Conservation (phyloP, 1,140 invertebrate genomes). For the Varroa destructor region DNA sequence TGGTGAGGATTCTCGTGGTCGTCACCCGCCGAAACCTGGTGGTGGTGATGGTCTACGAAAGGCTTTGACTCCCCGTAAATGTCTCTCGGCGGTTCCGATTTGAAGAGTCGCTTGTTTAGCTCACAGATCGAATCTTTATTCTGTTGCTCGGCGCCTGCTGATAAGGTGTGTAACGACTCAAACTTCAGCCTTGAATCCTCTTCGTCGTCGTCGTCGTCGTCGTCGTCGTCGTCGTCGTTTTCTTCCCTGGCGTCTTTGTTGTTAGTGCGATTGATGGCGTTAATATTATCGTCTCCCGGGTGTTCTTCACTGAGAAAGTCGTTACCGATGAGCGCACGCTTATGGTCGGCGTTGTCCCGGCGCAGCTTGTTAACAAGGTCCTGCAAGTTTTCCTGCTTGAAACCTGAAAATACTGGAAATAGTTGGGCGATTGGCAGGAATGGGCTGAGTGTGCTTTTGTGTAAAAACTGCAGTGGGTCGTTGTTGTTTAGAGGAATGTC, state of each 20-base stretch:
- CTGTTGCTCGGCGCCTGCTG: background rate
- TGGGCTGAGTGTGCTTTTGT: background rate
- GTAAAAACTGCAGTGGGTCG: conserved; percentile 11
- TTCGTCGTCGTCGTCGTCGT: conserved; percentile 16
- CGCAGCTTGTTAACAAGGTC: conserved; percentile 1
- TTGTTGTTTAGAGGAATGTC: background rate
- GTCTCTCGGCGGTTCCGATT: background rate
- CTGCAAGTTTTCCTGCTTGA: conserved; percentile 25
- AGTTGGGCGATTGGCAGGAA: conserved; percentile 6
- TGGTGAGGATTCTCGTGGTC: conserved; percentile 33
- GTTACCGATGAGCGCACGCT: background rate
- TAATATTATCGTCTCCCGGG: background rate
- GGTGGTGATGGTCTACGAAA: conserved; percentile 39
- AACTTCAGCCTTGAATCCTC: background rate
- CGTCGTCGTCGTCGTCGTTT: background rate
- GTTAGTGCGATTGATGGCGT: background rate
- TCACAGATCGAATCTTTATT: background rate
- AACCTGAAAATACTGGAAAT: conserved; percentile 25
- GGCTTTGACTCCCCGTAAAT: background rate
- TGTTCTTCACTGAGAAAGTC: background rate
- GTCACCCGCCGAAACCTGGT: conserved; percentile 32
- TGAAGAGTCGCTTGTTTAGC: background rate
- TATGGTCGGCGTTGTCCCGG: background rate
- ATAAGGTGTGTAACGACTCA: background rate
- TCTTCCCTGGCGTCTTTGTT: background rate